Percentiles rank a stretch among this genome's conserved stretches.
Evolutionary conservation across 2,888 invertebrate species (phyloP).

Genomic region (Perithous albicinctus): DNA sequence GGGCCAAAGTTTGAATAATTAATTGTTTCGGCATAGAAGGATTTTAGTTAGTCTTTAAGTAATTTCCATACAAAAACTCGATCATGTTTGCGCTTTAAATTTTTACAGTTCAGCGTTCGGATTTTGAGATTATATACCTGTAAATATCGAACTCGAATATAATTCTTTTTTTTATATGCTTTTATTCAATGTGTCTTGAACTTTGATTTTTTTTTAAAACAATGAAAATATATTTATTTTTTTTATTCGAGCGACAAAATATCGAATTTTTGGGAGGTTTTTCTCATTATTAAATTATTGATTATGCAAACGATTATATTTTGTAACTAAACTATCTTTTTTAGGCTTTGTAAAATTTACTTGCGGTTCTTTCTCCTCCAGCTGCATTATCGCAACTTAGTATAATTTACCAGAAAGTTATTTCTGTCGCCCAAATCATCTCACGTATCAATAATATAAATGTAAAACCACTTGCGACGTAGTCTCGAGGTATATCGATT

Average conservation of each 20-base stretch:
- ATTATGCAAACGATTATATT: not conserved
- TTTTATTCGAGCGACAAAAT: not conserved
- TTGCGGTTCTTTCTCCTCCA: not conserved
- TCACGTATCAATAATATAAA: slow-evolving; percentile 52
- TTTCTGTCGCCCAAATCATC: not conserved
- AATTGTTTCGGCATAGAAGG: not conserved
- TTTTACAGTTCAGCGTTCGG: not conserved
- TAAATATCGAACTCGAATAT: slow-evolving; percentile 9
- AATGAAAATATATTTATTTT: not conserved
- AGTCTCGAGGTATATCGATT: slow-evolving; percentile 67
- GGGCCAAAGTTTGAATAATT: slow-evolving; percentile 1
- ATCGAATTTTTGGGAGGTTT: not conserved
- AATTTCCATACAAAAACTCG: not conserved
- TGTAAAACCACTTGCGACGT: slow-evolving; percentile 48
- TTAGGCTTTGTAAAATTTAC: not conserved
- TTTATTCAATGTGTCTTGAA: too few relatives aligned
- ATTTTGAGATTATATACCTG: not conserved
- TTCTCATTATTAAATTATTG: not conserved
- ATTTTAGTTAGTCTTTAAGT: not conserved
- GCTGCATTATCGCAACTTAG: not conserved
- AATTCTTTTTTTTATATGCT: not conserved
- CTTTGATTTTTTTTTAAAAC: too few relatives aligned
- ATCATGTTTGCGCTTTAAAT: not conserved
- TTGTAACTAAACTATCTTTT: not conserved
- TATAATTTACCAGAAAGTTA: slow-evolving; percentile 18